These are phyloP conservation scores for Tragelaphus buxtoni DNA, from an alignment of 2,113 vertebrate genomes.

Conservation along the genomic window DNA sequence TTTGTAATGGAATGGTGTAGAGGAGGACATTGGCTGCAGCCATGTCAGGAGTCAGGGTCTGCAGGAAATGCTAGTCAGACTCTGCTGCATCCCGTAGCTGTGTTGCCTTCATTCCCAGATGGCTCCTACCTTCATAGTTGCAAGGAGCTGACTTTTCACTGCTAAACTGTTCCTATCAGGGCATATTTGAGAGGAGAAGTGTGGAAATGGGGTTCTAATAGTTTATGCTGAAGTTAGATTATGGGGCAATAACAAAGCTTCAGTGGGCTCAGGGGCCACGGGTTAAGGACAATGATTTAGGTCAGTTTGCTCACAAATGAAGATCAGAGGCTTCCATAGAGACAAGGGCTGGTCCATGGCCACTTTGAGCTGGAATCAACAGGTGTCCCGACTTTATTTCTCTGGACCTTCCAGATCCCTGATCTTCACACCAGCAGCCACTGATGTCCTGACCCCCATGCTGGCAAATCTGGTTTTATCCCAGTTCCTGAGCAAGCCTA, in stretches of 20 bases:
- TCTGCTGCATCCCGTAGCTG: background rate
- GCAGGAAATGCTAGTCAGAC: accelerated
- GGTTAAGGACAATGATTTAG: background rate
- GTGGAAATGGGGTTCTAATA: background rate
- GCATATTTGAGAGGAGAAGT: background rate
- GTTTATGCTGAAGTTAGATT: background rate
- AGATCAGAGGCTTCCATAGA: background rate
- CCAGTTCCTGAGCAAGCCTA: background rate
- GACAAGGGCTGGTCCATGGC: background rate
- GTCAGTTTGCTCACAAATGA: accelerated
- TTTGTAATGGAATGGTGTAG: background rate
- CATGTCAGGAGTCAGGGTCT: background rate
- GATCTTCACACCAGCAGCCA: background rate
- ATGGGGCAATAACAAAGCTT: background rate
- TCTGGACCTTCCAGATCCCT: background rate
- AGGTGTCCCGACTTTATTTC: background rate
- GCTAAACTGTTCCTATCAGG: background rate
- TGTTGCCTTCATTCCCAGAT: background rate
- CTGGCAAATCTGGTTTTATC: background rate
- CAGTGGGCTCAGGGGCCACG: background rate
- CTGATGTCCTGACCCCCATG: background rate
- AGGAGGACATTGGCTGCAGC: background rate
- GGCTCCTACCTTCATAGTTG: background rate
- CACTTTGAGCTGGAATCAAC: background rate
- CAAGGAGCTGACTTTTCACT: background rate